Evolutionary conservation across 2,113 vertebrate genomes (phyloP).

Genomic region (Leiothrix lutea): DNA sequence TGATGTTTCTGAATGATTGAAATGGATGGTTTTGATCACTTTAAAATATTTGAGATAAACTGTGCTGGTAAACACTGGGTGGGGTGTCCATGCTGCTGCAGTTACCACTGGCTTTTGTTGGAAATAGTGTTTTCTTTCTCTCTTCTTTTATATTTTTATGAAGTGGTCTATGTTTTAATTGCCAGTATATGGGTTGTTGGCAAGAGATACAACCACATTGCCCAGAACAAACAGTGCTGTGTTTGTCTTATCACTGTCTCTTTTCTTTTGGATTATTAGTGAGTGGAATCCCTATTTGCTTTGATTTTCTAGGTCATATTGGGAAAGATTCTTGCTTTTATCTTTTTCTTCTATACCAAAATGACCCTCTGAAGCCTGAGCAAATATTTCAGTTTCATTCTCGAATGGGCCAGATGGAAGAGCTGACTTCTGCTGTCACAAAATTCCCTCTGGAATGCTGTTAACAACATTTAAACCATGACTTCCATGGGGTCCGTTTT

Average conservation of each 20-base stretch:
- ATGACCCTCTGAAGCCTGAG: constrained; percentile 18
- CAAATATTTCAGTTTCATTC: constrained; percentile 41
- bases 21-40: background rate
- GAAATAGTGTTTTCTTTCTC: background rate
- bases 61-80: background rate
- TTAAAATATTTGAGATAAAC: background rate
- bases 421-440: background rate
- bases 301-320: constrained; percentile 15
- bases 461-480: background rate
- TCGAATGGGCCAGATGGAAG: background rate
- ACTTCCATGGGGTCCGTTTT: background rate
- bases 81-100: constrained; percentile 5
- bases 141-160: background rate
- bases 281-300: constrained; percentile 8
- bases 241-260: background rate
- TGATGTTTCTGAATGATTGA: background rate
- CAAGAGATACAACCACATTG: background rate
- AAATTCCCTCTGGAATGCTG: constrained; percentile 2
- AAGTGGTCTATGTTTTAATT: background rate
- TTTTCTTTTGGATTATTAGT: background rate
- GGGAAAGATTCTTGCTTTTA: constrained; percentile 42
- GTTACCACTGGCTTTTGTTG: background rate
- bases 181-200: background rate
- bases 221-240: background rate
- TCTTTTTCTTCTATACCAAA: constrained; percentile 22